phyloP scores from a whole-genome alignment of 2,113 vertebrate species.

The Psephotus haematonotus region DNA sequence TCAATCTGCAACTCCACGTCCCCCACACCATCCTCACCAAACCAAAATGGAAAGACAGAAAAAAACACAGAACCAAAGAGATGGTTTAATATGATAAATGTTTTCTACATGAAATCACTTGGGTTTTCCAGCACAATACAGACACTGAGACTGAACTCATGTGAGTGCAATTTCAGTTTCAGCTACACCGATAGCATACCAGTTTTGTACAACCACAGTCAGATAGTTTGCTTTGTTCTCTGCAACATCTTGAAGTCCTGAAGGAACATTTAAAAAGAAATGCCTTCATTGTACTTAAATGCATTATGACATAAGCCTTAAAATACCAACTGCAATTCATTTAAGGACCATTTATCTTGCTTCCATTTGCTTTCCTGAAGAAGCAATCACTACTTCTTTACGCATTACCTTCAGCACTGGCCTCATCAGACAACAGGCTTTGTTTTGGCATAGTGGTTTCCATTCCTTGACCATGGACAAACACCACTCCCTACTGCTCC shows the following conservation, averaged over 20 bases:
- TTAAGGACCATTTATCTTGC: background rate
- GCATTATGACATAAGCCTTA: background rate
- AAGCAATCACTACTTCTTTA: background rate
- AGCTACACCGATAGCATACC: background rate
- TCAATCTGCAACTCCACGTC: background rate
- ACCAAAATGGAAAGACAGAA: conserved; percentile 41
- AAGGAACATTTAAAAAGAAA: background rate
- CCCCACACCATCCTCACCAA: background rate
- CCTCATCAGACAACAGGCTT: background rate
- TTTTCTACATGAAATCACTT: background rate
- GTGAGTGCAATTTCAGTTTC: background rate
- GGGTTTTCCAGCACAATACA: background rate
- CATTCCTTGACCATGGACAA: background rate
- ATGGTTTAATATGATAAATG: background rate
- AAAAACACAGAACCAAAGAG: background rate
- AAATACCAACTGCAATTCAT: background rate
- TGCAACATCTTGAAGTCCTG: background rate
- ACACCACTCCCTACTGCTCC: background rate
- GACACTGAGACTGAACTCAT: background rate
- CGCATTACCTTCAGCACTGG: background rate
- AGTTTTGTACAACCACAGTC: background rate
- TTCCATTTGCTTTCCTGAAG: background rate
- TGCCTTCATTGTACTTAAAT: background rate
- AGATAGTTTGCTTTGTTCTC: background rate
- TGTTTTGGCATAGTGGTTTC: background rate